Evolutionary conservation across 30 jellyfish, hydroid and myxozoan genomes (phyloP).

Genomic region (Hydractinia symbiolongicarpus): DNA sequence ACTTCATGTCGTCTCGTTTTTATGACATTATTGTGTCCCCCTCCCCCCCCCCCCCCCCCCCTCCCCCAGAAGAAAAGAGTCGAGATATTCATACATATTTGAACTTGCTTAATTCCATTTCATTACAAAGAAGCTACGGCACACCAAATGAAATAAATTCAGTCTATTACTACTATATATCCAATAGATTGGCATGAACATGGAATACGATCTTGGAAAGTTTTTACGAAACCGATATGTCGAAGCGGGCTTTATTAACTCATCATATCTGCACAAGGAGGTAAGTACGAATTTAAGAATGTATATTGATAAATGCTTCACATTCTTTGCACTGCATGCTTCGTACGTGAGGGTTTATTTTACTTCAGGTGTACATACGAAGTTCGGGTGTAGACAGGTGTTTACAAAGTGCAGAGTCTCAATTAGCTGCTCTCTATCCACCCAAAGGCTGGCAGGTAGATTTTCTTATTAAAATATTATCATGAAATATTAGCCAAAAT

Average conservation of each 20-base stretch:
- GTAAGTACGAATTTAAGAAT: not conserved
- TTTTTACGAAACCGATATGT: constrained; percentile 47
- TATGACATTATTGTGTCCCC: no score
- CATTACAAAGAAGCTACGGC: no score
- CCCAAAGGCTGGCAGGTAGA: constrained; percentile 77
- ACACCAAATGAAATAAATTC: no score
- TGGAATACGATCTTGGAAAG: constrained; percentile 72
- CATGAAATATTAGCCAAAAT: no score
- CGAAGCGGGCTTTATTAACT: constrained; percentile 28
- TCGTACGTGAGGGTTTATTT: not conserved
- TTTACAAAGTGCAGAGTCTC: constrained; percentile 92
- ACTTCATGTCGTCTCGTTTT: no score
- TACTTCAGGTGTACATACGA: constrained; percentile 59
- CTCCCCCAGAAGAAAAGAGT: no score
- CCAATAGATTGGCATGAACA: constrained; percentile 61
- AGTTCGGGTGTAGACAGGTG: constrained; percentile 81
- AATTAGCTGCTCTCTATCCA: constrained; percentile 85
- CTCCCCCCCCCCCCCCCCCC: no score
- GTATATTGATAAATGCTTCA: not conserved
- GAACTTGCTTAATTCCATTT: no score
- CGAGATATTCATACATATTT: no score
- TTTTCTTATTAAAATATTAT: no score
- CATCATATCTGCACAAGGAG: constrained; percentile 48
- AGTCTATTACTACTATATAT: not conserved
- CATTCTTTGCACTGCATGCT: not conserved